Conservation (phyloP, 1,140 invertebrate species). For the Steinernema khuongi region DNA sequence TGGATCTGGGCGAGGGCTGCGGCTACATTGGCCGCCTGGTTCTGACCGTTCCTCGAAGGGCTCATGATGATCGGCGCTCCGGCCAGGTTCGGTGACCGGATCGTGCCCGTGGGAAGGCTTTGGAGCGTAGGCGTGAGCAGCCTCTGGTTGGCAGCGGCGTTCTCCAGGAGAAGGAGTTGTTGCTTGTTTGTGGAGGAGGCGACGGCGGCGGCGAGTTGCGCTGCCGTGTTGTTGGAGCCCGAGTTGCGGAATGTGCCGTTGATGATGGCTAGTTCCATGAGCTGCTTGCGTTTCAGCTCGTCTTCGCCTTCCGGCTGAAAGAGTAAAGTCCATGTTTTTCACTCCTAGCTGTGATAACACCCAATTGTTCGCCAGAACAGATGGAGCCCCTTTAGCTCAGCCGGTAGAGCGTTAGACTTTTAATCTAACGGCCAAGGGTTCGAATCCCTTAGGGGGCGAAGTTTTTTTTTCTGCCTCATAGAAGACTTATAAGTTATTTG, state of each 20-base stretch:
- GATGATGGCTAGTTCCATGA: conserved; percentile 99
- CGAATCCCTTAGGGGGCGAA: too few relatives aligned
- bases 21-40: conserved; percentile 16
- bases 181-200: conserved; percentile 28
- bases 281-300: conserved; percentile 95
- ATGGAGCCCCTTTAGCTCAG: too few relatives aligned
- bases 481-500: too few relatives aligned
- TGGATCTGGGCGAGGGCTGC: not conserved
- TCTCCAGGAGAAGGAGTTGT: conserved; percentile 23
- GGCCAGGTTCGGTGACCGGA: conserved; percentile 28
- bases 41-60: conserved; percentile 26
- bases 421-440: too few relatives aligned
- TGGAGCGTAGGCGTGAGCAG: conserved; percentile 24
- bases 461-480: too few relatives aligned
- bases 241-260: conserved; percentile 84
- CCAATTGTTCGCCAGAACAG: too few relatives aligned
- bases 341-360: too few relatives aligned
- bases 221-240: conserved; percentile 21
- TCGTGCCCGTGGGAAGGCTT: conserved; percentile 1
- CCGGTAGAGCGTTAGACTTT: too few relatives aligned
- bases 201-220: conserved; percentile 32
- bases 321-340: too few relatives aligned
- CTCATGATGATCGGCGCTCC: conserved; percentile 37
- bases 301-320: conserved; percentile 96
- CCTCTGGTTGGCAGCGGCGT: conserved; percentile 29